Percentiles rank a stretch among this genome's conserved stretches.
These are phyloP conservation scores for Xenopus borealis DNA, from an alignment of 2,113 vertebrate species.

Conservation along the genomic window DNA sequence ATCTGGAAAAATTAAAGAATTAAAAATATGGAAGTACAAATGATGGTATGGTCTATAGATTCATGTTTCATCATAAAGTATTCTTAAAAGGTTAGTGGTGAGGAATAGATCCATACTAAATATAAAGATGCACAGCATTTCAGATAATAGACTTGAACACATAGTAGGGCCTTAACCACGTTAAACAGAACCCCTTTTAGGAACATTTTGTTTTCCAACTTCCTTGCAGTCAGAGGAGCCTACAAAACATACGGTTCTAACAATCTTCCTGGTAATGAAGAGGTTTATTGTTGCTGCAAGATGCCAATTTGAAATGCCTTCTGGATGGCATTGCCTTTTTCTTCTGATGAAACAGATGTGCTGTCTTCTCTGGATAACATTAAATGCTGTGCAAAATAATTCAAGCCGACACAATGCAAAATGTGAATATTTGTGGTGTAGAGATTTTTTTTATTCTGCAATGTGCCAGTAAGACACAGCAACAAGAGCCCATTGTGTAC, in stretches of 20 bases:
- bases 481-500: conserved; percentile 5
- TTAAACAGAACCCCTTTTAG: not conserved
- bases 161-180: too few relatives aligned
- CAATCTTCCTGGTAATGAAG: not conserved
- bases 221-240: too few relatives aligned
- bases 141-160: too few relatives aligned
- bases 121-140: too few relatives aligned
- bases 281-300: conserved; percentile 49
- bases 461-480: conserved; percentile 25
- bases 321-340: conserved; percentile 81
- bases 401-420: conserved; percentile 76
- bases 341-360: conserved; percentile 74
- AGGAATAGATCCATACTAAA: too few relatives aligned
- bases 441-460: conserved; percentile 20
- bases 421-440: conserved; percentile 38
- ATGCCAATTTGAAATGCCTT: conserved; percentile 71
- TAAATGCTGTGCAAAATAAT: conserved; percentile 77
- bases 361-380: conserved; percentile 79
- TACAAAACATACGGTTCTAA: not conserved
- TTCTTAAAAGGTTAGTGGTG: too few relatives aligned
- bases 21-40: too few relatives aligned
- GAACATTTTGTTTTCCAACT: not conserved
- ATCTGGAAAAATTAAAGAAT: too few relatives aligned
- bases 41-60: too few relatives aligned
- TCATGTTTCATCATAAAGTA: too few relatives aligned